Percentiles rank a stretch among this genome's conserved stretches.
Evolutionary conservation across 2,113 vertebrate genomes (phyloP).

Genomic region (Hemiscyllium ocellatum): DNA sequence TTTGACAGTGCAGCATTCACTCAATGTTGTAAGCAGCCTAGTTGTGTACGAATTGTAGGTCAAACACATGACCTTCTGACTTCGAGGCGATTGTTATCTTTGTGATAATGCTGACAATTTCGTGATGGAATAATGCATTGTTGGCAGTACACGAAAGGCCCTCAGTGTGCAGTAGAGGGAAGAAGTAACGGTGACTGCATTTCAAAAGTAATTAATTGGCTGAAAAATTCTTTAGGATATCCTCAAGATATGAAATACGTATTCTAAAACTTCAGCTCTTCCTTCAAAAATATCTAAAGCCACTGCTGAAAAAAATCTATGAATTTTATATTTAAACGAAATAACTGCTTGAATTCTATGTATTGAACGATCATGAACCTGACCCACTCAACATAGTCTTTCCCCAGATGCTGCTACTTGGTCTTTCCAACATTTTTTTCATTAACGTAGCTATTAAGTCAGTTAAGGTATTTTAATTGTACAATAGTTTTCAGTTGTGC

Average conservation of each 20-base stretch:
- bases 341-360: neutral
- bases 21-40: neutral
- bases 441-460: neutral
- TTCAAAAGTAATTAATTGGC: constrained; percentile 1
- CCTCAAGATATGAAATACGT: neutral
- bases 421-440: neutral
- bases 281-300: neutral
- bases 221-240: neutral
- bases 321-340: neutral
- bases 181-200: neutral
- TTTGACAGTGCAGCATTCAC: neutral
- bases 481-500: neutral
- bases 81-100: neutral
- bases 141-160: neutral
- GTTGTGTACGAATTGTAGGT: neutral
- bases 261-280: neutral
- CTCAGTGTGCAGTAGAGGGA: neutral
- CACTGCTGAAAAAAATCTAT: neutral
- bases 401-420: neutral
- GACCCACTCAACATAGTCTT: neutral
- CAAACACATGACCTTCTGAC: neutral
- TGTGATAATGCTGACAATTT: neutral
- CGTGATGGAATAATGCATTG: neutral
- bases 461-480: neutral
- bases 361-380: neutral